Evolutionary conservation across 2,888 invertebrate species (phyloP), one percentile per base, ranked within the genome.

Genomic region (Dichetophora obliterata): DNA sequence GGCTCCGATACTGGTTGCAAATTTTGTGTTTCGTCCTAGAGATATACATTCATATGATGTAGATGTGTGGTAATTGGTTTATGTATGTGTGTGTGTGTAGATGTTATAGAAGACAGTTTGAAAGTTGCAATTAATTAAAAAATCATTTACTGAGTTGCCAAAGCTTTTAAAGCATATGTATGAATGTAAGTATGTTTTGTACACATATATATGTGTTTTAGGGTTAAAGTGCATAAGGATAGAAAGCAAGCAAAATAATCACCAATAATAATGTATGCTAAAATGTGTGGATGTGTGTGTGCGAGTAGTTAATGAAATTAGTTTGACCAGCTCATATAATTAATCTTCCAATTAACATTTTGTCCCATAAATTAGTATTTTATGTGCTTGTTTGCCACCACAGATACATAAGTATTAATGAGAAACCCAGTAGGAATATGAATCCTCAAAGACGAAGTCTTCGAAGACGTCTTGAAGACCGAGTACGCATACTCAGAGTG

Each of bases 1-100:
- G 82, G 83, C 78, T 88, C 88, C 43, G 82, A 82, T 50, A 85
- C 83, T 61, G 81, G 81, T 43, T 83, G 75, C 78, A 79, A 78
- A 69, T 71, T 78, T 37, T 78, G 75, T 43, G 78, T 65, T 31
- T 57, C 37, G 11, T 48, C 75, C 69, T 69, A 27, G 24, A 16
- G 54, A n/a, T 3, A 31, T n/a, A n/a, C n/a, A n/a, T n/a, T n/a
- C n/a, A n/a, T n/a, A n/a, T n/a, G n/a, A n/a, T 50, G 27, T 70
- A 31, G 34, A 66, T 37, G 19, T 43, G 37, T 66, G 37, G 37
- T 43, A 43, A 54, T 14, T 22, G 24, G 27, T 72, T 16, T 63
- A 48, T 19, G 52, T 52, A 9, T 27, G 68, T 50, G 31, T 63
- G 52, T 52, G 50, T 73, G 48, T 24, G 73, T 52, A 50, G 14